Base-by-base conservation (phyloP, 2,888 invertebrate species). In the Drosophila rubida region DNA sequence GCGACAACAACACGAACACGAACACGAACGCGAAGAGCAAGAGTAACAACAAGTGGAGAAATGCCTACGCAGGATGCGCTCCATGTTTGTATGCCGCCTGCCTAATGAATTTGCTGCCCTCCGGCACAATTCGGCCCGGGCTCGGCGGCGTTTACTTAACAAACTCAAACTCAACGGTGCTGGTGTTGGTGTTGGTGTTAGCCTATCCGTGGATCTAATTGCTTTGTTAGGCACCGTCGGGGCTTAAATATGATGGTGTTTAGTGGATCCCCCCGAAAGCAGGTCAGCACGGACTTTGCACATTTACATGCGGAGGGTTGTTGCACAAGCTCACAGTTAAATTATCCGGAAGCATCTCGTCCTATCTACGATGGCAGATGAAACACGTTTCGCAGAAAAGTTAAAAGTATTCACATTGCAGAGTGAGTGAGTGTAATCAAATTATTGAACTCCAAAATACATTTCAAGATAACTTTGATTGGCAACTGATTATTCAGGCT, bases 51-150 rank as follows among this genome's bases (percentile, higher is more conserved):
- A 63, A 60, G 45, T 39, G 35, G 66, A 45, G 30, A 35, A 55
- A 68, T 59, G 60, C 60, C 70, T 58, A 61, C 50, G 39, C 75
- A 69, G 73, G 61, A 66, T 72, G 35, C 23, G 44, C 54, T 64
- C 44, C 62, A 48, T 60, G 48, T 46, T 65, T 59, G 49, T 45
- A 25, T 50, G 45, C 46, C 49, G 49, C 50, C 46, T 62, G 64
- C 72, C 86, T 82, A 82, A 88, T 82, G 88, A 82, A 86, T 86
- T 79, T 81, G 54, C 45, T 73, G 66, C 85, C 88, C 68, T 42
- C n/a, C 50, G 48, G 61, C 44, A 58, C 16, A 9, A 23, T 66
- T 30, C 39, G n/a, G 13, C 27, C 27, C 27, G 37, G 41, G 49
- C 71, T 54, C 57, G 59, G 46, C 68, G 64, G 46, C 65, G 80